Evolutionary conservation across 2,113 vertebrate genomes (phyloP).

Genomic region (Cyphomyrus plagiostoma): DNA sequence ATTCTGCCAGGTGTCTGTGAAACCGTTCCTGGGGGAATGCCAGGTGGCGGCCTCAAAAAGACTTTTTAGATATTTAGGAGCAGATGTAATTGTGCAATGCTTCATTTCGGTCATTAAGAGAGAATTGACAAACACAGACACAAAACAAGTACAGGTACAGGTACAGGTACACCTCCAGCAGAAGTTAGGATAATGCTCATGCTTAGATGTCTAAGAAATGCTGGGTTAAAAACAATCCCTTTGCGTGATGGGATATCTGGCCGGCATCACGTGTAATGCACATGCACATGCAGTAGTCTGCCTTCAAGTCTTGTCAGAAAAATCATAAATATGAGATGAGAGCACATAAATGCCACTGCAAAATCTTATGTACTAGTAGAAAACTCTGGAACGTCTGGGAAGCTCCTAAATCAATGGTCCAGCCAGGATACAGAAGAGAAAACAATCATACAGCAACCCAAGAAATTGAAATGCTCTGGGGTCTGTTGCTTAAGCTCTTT

Average conservation of each 20-base stretch:
- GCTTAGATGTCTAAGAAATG: not conserved
- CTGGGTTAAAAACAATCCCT: not conserved
- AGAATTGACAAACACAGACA: not conserved
- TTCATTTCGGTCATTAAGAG: not conserved
- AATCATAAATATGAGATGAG: too few species aligned
- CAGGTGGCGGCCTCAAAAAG: not conserved
- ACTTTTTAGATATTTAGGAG: not conserved
- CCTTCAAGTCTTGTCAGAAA: too few species aligned
- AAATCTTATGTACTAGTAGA: too few species aligned
- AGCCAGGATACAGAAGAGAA: not conserved
- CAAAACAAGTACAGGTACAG: not conserved
- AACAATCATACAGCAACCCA: conserved; percentile 14
- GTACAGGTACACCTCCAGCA: not conserved
- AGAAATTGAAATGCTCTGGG: conserved; percentile 19
- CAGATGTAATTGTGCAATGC: not conserved
- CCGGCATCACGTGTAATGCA: not conserved
- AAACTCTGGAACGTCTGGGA: not conserved
- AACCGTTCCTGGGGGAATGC: not conserved
- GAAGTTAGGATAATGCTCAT: not conserved
- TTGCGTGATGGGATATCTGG: not conserved
- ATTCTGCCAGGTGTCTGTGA: conserved; percentile 13
- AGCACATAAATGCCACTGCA: too few species aligned
- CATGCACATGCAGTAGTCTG: not conserved
- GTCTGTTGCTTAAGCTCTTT: conserved; percentile 12
- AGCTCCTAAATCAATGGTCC: conserved; percentile 5